Percentiles rank a stretch among this genome's conserved stretches.
phyloP scores from a whole-genome alignment of 2,113 vertebrate species.

The Coryphaenoides rupestris region DNA sequence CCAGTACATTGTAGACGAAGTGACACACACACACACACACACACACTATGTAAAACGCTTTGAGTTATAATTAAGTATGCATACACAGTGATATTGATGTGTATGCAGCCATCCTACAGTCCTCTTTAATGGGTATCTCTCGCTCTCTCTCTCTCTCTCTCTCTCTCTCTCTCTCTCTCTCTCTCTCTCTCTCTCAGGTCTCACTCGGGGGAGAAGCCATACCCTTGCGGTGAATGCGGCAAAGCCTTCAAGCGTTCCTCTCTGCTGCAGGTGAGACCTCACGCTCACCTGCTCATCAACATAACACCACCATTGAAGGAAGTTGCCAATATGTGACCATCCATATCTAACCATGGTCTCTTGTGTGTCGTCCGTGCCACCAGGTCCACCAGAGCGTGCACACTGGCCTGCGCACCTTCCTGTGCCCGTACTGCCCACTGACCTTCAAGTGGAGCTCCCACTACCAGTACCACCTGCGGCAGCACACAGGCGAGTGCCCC shows the following conservation, averaged over 20 bases:
- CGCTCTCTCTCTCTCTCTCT: too few relatives aligned
- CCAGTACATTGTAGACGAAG: too few relatives aligned
- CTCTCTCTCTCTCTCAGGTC: constrained; percentile 67
- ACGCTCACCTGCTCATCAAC: not conserved
- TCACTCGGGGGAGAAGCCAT: constrained; percentile 92
- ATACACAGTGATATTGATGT: not conserved
- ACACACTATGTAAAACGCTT: too few relatives aligned
- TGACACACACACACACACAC: too few relatives aligned
- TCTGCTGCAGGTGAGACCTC: constrained; percentile 78
- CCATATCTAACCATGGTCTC: not conserved
- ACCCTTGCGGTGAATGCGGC: constrained; percentile 84
- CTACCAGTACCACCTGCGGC: constrained; percentile 92
- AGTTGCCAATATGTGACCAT: not conserved
- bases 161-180: too few relatives aligned
- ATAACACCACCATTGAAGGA: not conserved
- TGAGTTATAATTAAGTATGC: too few relatives aligned
- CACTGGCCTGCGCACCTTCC: constrained; percentile 84
- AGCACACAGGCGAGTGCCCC: constrained; percentile 89
- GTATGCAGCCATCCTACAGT: too few relatives aligned
- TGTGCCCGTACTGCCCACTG: constrained; percentile 85
- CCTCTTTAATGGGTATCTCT: constrained; percentile 1
- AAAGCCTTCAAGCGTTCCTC: constrained; percentile 92
- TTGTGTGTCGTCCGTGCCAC: not conserved
- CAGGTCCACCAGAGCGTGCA: constrained; percentile 82
- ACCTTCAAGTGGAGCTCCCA: constrained; percentile 94